A percentile compares a stretch with the other conserved stretches of the same genome.
phyloP scores from a whole-genome alignment of 2,797 vertebrate species.

The Potorous gilbertii region DNA sequence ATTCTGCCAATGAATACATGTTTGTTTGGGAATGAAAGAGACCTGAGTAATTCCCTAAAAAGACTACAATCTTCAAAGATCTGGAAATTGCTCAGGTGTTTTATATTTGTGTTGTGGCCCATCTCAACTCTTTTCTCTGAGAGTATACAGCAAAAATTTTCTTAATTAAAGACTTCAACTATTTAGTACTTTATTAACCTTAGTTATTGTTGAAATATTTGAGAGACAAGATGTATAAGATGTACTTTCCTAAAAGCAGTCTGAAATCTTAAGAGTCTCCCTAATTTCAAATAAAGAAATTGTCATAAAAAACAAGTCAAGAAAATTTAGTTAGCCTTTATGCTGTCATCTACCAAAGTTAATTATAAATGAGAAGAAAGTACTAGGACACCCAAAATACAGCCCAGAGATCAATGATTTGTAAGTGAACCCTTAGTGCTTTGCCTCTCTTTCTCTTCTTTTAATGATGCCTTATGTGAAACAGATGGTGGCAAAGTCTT shows the following conservation, averaged over 20 bases:
- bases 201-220: constrained; percentile 33
- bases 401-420: not conserved
- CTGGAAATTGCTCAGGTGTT: not conserved
- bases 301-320: not conserved
- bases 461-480: not conserved
- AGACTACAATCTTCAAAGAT: not conserved
- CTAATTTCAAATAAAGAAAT: constrained; percentile 48
- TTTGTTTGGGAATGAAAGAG: not conserved
- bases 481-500: constrained; percentile 8
- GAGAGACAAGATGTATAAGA: not conserved
- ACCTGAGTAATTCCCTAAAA: not conserved
- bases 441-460: constrained; percentile 14
- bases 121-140: not conserved
- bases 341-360: not conserved
- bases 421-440: not conserved
- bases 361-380: constrained; percentile 10
- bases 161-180: not conserved
- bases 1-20: not conserved
- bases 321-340: not conserved
- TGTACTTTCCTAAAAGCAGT: constrained; percentile 11
- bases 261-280: constrained; percentile 18
- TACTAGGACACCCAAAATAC: not conserved
- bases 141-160: not conserved
- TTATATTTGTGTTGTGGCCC: not conserved
- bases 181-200: not conserved